Base-by-base conservation (phyloP, 2,888 invertebrate genomes). In the Andrena fulva region DNA sequence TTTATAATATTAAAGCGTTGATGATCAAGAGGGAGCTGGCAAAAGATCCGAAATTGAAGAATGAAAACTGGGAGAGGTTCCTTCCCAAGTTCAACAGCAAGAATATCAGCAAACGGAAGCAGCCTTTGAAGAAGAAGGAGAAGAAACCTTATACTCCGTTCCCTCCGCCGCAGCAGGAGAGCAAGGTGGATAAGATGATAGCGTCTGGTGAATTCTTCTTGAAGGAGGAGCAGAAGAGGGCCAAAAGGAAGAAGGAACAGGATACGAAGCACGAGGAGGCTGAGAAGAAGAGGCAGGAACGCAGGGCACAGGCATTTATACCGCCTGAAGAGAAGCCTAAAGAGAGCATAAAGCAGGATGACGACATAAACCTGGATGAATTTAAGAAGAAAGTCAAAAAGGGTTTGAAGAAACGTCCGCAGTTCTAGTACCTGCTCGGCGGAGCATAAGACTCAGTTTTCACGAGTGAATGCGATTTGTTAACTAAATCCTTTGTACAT, bases 141-240 rank as follows among this genome's bases (percentile, higher is more conserved):
- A 99, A 99, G 95, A 98, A 98, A 93, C 96, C 97, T 10, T 99
- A 99, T 93, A 99, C 99, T 82, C 99, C 99, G 29, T 99, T 99
- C 96, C 99, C 99, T 77, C 99, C 99, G 2, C 96, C 98, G 3
- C 99, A 98, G 92, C 95, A 96, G 16, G 98, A 98, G 92, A 98
- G 99, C 94, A 99, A 99, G 95, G 94, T 98, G 91, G 99, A 99
- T 94, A 97, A 97, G 92, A 96, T 98, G 94, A 94, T 99, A 92
- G 98, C 98, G n/a, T 96, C 97, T 60, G 99, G 99, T 75, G 99
- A 99, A 95, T 99, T 98, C 94, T 99, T 99, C 96, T 96, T 99
- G 69, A 98, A 97, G 90, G 97, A 98, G 92, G 97, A 97, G 86
- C 97, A 98, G 89, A 97, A 96, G 92, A 95, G 95, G 85, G 95